A percentile compares a stretch with the other conserved stretches of the same genome.
These are phyloP conservation scores for Tapirus terrestris DNA, from an alignment of 2,113 vertebrate genomes.

Conservation along the genomic window DNA sequence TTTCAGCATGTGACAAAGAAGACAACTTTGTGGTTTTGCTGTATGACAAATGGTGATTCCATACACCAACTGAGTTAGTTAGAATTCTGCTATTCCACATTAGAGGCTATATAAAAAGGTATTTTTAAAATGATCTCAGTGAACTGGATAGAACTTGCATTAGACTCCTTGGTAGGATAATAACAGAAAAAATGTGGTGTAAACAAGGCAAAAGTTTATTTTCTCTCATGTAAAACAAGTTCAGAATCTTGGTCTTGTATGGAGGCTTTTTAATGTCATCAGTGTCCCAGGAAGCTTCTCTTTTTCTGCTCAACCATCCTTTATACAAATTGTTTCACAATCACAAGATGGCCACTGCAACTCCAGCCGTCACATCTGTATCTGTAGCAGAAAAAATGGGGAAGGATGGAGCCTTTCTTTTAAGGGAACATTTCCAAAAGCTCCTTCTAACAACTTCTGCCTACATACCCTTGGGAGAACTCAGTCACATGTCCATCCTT, in stretches of 20 bases:
- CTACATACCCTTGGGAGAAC: neutral
- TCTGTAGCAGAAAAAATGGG: neutral
- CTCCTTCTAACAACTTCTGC: neutral
- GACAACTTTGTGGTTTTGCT: neutral
- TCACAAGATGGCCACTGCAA: neutral
- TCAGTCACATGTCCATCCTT: neutral
- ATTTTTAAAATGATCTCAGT: neutral
- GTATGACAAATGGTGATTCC: conserved; percentile 1
- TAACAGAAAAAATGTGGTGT: neutral
- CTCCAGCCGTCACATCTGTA: neutral
- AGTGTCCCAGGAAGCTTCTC: neutral
- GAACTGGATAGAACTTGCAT: neutral
- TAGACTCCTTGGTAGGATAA: neutral
- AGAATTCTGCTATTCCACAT: neutral
- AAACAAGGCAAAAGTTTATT: neutral
- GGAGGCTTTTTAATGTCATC: neutral
- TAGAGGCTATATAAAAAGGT: neutral
- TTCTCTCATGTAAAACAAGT: conserved; percentile 20
- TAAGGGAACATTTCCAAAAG: neutral
- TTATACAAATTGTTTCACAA: neutral
- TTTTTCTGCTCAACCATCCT: neutral
- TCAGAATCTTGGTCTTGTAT: neutral
- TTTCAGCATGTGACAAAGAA: conserved; percentile 10
- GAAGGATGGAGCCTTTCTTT: neutral
- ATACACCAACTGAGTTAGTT: neutral